Evolutionary conservation across 2,113 vertebrate species (phyloP).

Genomic region (Alectura lathami): DNA sequence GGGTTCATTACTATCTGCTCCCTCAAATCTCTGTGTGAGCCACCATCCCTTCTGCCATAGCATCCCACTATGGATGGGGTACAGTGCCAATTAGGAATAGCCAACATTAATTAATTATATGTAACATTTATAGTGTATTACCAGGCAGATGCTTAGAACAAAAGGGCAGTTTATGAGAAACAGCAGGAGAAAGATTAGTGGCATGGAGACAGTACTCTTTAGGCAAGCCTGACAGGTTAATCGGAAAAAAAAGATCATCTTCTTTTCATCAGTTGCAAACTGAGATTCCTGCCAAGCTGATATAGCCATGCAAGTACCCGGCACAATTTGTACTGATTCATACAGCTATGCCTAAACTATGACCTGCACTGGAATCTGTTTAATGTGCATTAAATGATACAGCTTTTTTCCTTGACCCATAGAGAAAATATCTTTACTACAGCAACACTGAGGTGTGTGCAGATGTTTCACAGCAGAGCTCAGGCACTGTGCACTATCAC

Average conservation of each 20-base stretch:
- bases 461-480: background rate
- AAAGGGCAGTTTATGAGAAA: background rate
- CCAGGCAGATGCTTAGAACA: background rate
- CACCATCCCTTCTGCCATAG: background rate
- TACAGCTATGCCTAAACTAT: background rate
- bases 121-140: background rate
- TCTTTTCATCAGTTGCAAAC: background rate
- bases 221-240: background rate
- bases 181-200: background rate
- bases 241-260: background rate
- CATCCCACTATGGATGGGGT: background rate
- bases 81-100: background rate
- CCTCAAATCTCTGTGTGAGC: background rate
- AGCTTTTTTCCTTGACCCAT: accelerated
- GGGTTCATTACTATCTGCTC: background rate
- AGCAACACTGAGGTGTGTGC: background rate
- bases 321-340: background rate
- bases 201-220: accelerated
- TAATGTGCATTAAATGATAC: background rate
- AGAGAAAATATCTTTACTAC: background rate
- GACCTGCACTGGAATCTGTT: background rate
- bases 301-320: background rate
- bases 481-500: too few species aligned
- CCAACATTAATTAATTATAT: background rate
- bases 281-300: background rate